Base-by-base conservation (phyloP, 92 coral and sea anemone species). In the Pocillopora grandis region DNA sequence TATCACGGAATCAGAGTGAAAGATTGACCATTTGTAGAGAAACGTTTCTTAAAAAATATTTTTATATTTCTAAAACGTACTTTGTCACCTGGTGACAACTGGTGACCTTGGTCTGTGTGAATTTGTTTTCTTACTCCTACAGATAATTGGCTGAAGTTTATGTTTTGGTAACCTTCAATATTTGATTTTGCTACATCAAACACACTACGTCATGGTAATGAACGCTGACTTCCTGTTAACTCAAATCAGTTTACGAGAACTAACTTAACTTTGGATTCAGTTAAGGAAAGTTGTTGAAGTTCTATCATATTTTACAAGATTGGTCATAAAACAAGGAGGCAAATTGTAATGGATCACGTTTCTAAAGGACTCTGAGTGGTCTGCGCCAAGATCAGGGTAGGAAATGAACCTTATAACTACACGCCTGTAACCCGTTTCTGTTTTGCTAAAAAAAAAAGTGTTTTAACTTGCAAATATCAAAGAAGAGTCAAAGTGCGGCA, bases 161-260 rank as follows among this genome's bases (percentile, higher is more conserved):
- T 70, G 75, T 70, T 70, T 70, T 70, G 55, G 21, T 15, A 70
- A 70, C 75, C 42, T 70, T 70, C 55, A 55, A 6, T 37, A 70
- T 35, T 70, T 70, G 57, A 70, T 6, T 37, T 33, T 55, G 16
- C 75, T 68, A 15, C 9, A 19, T 70, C 36, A 17, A 6, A 70
- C 8, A 69, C 42, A 16, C 17, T 37, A 19, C 33, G 56, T 11
- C 20, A 17, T 3, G 75, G 19, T 70, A 15, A 70, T 7, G 33
- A 4, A 42, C 17, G 56, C 48, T 1, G 1, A 18, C 75, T 70
- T 27, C 36, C 1, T 15, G 20, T 36, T 23, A 70, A 16, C 9
- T 5, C 36, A 16, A 37, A 3, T 17, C 9, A 13, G 73, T 18
- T 68, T n/a, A 12, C 14, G 73, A 68, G 2, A 68, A 68, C 55